These are phyloP conservation scores for Myotis davidii DNA, from an alignment of 2,113 vertebrate genomes.

Conservation along the genomic window DNA sequence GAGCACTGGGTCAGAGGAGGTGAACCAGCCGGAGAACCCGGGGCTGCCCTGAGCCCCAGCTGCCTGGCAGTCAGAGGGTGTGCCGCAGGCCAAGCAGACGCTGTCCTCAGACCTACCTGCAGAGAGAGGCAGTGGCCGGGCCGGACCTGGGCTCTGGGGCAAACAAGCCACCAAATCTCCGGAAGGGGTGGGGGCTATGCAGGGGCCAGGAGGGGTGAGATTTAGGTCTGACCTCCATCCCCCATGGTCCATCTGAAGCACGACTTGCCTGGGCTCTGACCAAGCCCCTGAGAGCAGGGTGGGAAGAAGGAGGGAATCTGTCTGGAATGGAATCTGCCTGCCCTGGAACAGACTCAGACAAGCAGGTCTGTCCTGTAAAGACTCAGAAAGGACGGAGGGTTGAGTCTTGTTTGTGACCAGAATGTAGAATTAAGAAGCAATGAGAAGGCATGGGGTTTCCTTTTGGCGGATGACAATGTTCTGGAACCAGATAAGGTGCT, in stretches of 20 bases:
- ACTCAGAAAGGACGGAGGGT: not conserved
- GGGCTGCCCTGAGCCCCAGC: not conserved
- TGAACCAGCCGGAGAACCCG: not conserved
- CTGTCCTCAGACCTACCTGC: not conserved
- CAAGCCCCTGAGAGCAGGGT: not conserved
- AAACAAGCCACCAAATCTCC: not conserved
- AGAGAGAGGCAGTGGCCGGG: not conserved
- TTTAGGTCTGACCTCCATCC: not conserved
- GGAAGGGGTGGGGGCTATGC: not conserved
- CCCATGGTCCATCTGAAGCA: not conserved
- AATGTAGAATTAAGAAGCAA: not conserved
- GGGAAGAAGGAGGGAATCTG: not conserved
- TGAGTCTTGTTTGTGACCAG: no score
- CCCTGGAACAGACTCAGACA: not conserved
- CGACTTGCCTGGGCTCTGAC: not conserved
- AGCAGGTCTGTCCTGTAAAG: rapidly evolving
- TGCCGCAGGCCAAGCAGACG: not conserved
- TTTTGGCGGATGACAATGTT: not conserved
- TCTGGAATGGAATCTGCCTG: not conserved
- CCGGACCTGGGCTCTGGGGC: not conserved
- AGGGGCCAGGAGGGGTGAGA: not conserved
- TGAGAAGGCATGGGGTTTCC: no score
- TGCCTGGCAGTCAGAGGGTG: not conserved
- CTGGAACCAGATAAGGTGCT: not conserved
- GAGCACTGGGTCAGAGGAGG: not conserved